Percentiles rank a stretch among this genome's conserved stretches.
phyloP scores from a whole-genome alignment of 2,797 vertebrate species.

The Schizopygopsis malacanthus region DNA sequence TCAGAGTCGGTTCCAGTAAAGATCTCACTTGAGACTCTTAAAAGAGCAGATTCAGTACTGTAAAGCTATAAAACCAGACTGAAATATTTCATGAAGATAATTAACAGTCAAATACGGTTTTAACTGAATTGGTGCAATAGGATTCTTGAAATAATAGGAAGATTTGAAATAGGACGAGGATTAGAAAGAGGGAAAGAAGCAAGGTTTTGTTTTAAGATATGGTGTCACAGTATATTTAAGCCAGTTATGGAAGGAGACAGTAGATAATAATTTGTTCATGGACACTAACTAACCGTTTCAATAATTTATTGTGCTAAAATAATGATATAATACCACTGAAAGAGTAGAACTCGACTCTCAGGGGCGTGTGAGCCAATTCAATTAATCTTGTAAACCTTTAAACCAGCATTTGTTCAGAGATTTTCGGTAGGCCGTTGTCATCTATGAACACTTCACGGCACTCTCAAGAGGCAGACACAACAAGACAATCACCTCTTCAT shows the following conservation, averaged over 20 bases:
- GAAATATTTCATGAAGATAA: background rate
- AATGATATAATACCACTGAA: no score
- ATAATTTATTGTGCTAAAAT: background rate
- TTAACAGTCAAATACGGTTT: background rate
- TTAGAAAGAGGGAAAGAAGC: background rate
- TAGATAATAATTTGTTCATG: background rate
- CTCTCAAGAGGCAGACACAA: constrained; percentile 39
- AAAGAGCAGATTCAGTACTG: background rate
- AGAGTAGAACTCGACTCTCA: background rate
- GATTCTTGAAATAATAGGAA: background rate
- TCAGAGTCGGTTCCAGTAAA: background rate
- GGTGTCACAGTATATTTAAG: no score
- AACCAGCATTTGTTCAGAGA: background rate
- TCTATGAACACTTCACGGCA: constrained; percentile 32
- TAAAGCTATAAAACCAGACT: background rate
- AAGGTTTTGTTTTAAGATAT: background rate
- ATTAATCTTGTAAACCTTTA: background rate
- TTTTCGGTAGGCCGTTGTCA: background rate
- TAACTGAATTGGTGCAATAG: background rate
- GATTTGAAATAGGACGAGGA: background rate
- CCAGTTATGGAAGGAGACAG: background rate
- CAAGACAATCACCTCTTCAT: constrained; percentile 75
- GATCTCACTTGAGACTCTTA: background rate
- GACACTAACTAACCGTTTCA: background rate
- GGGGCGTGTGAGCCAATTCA: background rate